A percentile compares a stretch with the other conserved stretches of the same genome.
Evolutionary conservation across 2,888 invertebrate species (phyloP).

Genomic region (Tetanocera ferruginea): DNA sequence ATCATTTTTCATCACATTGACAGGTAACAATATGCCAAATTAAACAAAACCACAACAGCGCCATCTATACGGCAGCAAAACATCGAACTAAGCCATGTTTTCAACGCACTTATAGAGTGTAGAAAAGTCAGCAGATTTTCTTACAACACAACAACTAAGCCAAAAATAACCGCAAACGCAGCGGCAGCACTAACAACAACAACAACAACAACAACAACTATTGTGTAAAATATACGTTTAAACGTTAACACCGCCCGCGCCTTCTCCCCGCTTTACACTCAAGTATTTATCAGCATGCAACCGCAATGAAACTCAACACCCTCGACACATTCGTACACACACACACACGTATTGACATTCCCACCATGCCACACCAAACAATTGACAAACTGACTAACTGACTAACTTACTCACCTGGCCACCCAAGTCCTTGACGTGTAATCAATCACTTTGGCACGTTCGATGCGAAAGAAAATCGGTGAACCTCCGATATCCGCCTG

Average conservation of each 20-base stretch:
- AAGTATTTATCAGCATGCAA: not conserved
- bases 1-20: slow-evolving; percentile 56
- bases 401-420: slow-evolving; percentile 70
- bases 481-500: slow-evolving; percentile 78
- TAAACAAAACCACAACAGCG: slow-evolving; percentile 47
- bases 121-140: not conserved
- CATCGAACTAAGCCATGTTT: not conserved
- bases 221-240: not conserved
- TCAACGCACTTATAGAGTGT: not conserved
- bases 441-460: slow-evolving; percentile 74
- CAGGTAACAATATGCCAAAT: slow-evolving; percentile 56
- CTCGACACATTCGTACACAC: slow-evolving; percentile 14
- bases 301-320: slow-evolving; percentile 22
- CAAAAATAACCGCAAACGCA: slow-evolving; percentile 1
- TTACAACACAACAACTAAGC: not conserved
- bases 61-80: not conserved
- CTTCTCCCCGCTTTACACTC: not conserved
- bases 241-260: not conserved
- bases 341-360: not conserved
- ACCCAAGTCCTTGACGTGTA: slow-evolving; percentile 76
- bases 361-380: not conserved
- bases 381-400: not conserved
- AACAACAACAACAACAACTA: slow-evolving; percentile 42
- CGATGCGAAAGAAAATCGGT: slow-evolving; percentile 76
- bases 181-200: not conserved